These are phyloP conservation scores for Candoia aspera DNA, from an alignment of 2,113 vertebrate genomes.

Conservation along the genomic window DNA sequence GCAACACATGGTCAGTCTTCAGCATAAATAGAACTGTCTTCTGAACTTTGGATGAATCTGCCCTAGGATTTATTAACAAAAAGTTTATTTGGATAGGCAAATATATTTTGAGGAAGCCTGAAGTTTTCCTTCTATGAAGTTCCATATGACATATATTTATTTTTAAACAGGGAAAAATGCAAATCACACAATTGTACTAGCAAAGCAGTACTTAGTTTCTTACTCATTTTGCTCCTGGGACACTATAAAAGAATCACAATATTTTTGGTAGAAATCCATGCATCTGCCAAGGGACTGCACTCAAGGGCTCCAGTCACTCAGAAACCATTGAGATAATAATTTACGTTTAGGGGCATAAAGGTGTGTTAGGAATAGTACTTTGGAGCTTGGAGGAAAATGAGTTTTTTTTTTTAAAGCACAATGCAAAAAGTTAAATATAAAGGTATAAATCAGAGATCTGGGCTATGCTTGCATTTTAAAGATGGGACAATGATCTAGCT, in stretches of 20 bases:
- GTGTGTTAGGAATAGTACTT: neutral
- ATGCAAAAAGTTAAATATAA: neutral
- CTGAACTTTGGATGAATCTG: constrained; percentile 19
- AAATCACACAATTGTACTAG: neutral
- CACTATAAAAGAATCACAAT: neutral
- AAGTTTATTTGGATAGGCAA: constrained; percentile 4
- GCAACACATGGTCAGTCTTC: constrained; percentile 10
- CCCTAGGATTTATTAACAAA: neutral
- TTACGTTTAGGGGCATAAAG: neutral
- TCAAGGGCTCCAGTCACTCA: neutral
- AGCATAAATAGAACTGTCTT: neutral
- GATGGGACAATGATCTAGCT: neutral
- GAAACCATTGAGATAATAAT: neutral
- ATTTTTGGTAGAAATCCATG: neutral
- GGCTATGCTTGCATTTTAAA: neutral
- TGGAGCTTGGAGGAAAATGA: neutral
- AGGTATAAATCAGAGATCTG: neutral
- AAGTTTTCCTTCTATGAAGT: neutral
- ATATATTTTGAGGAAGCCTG: constrained; percentile 1
- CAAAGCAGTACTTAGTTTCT: neutral
- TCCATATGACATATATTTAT: neutral
- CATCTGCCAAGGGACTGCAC: neutral
- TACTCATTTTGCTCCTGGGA: neutral
- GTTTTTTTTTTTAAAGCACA: neutral
- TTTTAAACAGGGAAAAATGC: neutral